Evolutionary conservation across 2,888 invertebrate genomes (phyloP), one percentile per base, ranked within the genome.

Genomic region (Philereme transversata): DNA sequence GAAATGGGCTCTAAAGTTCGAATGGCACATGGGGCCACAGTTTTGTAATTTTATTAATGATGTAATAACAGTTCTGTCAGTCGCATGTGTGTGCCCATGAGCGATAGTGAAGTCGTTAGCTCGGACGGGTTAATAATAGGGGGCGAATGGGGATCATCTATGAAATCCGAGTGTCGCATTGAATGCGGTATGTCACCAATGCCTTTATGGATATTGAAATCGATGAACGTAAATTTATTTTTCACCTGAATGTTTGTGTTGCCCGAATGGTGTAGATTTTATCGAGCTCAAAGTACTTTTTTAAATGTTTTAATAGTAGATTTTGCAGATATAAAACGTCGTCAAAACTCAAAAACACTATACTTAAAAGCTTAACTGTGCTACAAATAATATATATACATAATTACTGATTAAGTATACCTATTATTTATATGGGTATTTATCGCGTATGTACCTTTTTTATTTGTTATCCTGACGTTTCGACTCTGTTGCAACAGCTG

Each of bases 31-130:
- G 90, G 88, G 86, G 83, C 45, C 78, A 72, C 81, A 90, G 86
- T 92, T 91, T 92, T 92, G 91, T 91, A 92, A 92, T 92, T 91
- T 92, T 92, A 92, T 92, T 92, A 92, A 92, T 92, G 92, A 92
- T 83, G 90, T 91, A 92, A 92, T 92, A 92, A 92, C 92, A 86
- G 88, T 86, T 84, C 86, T 91, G 92, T 91, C 92, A 92, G 79
- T 77, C 85, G 88, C 92, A 92, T 90, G 90, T 89, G 90, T 87
- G 86, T 84, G 86, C 82, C 83, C 82, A 80, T 92, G 90, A 92
- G 86, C 91, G 91, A 92, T 92, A 92, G 92, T 88, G 84, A 71
- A 87, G 86, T 85, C 87, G 90, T 91, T 91, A 90, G 81, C 78
- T 81, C 77, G 79, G 88, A 89, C 89, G 89, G 90, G 92, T 92